Evolutionary conservation across 2,113 vertebrate species (phyloP).

Genomic region (Carettochelys insculpta): DNA sequence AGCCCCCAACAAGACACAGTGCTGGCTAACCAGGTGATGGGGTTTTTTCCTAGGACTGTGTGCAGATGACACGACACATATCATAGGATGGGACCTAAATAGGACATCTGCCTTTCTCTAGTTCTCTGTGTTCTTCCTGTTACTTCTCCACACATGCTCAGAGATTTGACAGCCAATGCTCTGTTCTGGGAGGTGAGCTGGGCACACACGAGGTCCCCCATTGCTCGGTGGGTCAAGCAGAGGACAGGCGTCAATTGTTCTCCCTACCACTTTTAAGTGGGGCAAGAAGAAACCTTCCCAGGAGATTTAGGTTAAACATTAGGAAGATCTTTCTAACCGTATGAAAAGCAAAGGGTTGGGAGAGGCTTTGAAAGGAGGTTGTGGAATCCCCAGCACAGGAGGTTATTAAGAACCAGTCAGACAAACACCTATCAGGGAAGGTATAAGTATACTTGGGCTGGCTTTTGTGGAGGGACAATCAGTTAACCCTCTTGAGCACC

Average conservation of each 20-base stretch:
- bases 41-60: not conserved
- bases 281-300: not conserved
- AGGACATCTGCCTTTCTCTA: not conserved
- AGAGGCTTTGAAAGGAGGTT: not conserved
- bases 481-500: not conserved
- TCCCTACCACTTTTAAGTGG: not conserved
- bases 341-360: not conserved
- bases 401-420: too few relatives aligned
- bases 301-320: not conserved
- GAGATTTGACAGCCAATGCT: not conserved
- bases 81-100: not conserved
- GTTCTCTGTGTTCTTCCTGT: not conserved
- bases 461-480: not conserved
- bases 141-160: not conserved
- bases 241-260: not conserved
- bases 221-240: not conserved
- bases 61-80: not conserved
- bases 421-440: not conserved
- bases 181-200: not conserved
- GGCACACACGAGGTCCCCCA: not conserved
- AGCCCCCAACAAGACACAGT: not conserved
- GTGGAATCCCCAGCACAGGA: not conserved
- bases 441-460: not conserved
- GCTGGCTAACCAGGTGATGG: not conserved
- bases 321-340: not conserved